These are phyloP conservation scores for Anser brachyrhynchus DNA, from an alignment of 2,113 vertebrate genomes.

Conservation along the genomic window DNA sequence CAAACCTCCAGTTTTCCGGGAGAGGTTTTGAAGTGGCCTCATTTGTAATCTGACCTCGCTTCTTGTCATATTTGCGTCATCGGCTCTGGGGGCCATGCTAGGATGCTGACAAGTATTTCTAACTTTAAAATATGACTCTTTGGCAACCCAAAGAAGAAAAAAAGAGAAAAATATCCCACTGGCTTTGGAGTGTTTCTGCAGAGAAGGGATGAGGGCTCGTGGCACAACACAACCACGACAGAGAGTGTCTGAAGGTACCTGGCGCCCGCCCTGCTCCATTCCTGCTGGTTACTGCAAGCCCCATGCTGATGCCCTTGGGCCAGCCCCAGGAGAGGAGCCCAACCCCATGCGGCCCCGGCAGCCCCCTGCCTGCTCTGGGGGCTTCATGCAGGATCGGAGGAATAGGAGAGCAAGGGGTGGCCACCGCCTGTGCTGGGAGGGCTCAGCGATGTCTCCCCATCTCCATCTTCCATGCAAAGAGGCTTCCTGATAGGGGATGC, in stretches of 20 bases:
- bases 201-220: not conserved
- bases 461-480: not conserved
- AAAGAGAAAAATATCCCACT: not conserved
- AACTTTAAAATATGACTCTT: not conserved
- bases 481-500: rapidly evolving
- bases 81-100: not conserved
- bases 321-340: too few relatives aligned
- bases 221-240: not conserved
- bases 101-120: not conserved
- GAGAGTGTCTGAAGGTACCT: not conserved
- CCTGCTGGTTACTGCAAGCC: not conserved
- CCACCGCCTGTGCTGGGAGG: not conserved
- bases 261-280: not conserved
- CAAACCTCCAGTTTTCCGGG: not conserved
- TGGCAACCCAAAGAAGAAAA: not conserved
- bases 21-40: slow-evolving; percentile 11
- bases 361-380: not conserved
- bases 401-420: too few relatives aligned
- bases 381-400: too few relatives aligned
- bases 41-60: not conserved
- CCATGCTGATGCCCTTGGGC: not conserved
- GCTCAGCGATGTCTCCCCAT: not conserved
- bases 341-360: not conserved
- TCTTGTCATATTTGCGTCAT: not conserved
- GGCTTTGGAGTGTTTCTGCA: not conserved